Evolutionary conservation across 1,140 invertebrate species (phyloP).

Genomic region (Zophobas morio): DNA sequence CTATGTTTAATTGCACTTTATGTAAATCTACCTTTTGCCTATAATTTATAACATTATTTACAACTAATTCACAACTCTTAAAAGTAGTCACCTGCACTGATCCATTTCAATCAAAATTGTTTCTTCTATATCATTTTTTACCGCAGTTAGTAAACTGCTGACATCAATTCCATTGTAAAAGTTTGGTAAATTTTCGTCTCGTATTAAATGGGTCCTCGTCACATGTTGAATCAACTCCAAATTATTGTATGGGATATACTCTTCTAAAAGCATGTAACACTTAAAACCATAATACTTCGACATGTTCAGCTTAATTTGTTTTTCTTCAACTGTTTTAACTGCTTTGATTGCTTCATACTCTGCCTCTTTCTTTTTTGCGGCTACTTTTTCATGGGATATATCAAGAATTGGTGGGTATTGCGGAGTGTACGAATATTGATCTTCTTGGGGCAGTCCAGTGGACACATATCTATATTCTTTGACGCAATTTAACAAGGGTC

Average conservation of each 20-base stretch:
- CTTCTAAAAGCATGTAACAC: slow-evolving; percentile 74
- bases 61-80: too few species aligned
- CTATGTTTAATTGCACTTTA: slow-evolving; percentile 54
- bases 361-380: slow-evolving; percentile 66
- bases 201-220: slow-evolving; percentile 78
- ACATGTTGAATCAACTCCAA: slow-evolving; percentile 78
- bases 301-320: slow-evolving; percentile 85
- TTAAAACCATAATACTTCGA: slow-evolving; percentile 85
- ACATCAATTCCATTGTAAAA: slow-evolving; percentile 70
- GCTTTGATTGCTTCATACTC: slow-evolving; percentile 75
- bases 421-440: slow-evolving; percentile 62
- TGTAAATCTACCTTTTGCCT: slow-evolving; percentile 54
- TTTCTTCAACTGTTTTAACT: slow-evolving; percentile 84
- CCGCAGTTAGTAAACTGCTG: slow-evolving; percentile 67
- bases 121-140: slow-evolving; percentile 75
- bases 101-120: slow-evolving; percentile 72
- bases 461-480: slow-evolving; percentile 39
- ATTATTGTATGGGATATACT: slow-evolving; percentile 76
- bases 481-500: neutral
- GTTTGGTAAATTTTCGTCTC: slow-evolving; percentile 71
- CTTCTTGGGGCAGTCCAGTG: slow-evolving; percentile 42
- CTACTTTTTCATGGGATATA: slow-evolving; percentile 66
- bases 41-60: neutral
- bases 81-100: slow-evolving; percentile 70
- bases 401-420: slow-evolving; percentile 78